A percentile compares a stretch with the other conserved stretches of the same genome.
phyloP scores from a whole-genome alignment of 2,797 vertebrate genomes.

The Chrosomus eos region DNA sequence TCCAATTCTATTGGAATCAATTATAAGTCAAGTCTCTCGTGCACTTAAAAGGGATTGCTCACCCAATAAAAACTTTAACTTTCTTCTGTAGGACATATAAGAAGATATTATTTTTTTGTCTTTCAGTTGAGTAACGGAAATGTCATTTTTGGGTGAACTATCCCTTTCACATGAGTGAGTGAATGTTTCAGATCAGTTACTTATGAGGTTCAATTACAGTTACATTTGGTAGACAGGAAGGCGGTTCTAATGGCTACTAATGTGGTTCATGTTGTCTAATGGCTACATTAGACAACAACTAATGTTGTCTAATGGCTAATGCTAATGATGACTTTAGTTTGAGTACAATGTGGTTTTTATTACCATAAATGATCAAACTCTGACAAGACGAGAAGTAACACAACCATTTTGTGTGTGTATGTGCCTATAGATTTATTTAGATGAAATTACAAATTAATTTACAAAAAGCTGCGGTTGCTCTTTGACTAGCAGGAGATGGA shows the following conservation, averaged over 20 bases:
- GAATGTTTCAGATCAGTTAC: too few species aligned
- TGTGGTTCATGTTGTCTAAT: background rate
- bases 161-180: background rate
- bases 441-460: background rate
- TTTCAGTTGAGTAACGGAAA: background rate
- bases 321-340: background rate
- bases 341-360: background rate
- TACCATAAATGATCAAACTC: background rate
- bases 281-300: background rate
- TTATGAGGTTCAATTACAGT: conserved; percentile 10
- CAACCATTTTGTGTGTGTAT: background rate
- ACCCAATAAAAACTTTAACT: background rate
- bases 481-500: background rate
- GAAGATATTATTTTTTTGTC: background rate
- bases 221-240: background rate
- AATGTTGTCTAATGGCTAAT: background rate
- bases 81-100: background rate
- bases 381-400: background rate
- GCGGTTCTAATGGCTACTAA: background rate
- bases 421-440: background rate
- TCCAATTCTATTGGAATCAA: too few species aligned
- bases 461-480: background rate
- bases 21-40: too few species aligned
- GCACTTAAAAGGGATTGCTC: too few species aligned
- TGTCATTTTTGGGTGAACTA: background rate